Evolutionary conservation across 2,888 invertebrate species (phyloP).

Genomic region (Microctonus hyperodae): DNA sequence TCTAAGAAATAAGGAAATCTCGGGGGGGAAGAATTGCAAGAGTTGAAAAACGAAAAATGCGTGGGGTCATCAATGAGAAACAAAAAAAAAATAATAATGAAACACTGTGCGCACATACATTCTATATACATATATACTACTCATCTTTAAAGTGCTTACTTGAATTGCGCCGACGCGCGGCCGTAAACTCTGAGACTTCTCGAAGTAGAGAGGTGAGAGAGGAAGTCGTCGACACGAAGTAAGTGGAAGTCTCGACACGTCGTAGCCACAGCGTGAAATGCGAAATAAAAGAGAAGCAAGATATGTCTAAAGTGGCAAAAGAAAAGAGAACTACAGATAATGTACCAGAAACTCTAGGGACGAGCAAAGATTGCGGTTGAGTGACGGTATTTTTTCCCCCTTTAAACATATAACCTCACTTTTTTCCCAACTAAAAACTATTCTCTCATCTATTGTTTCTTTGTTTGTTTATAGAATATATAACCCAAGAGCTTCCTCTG

Average conservation of each 20-base stretch:
- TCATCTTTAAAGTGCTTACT: constrained; percentile 22
- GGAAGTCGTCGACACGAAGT: constrained; percentile 35
- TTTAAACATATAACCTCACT: not conserved
- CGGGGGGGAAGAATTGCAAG: not conserved
- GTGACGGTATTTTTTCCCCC: not conserved
- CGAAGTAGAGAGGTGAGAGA: constrained; percentile 2
- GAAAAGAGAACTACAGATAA: not conserved
- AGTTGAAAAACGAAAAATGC: not conserved
- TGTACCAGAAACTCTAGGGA: not conserved
- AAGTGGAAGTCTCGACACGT: constrained; percentile 51
- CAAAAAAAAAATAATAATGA: not conserved
- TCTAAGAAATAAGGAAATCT: not conserved
- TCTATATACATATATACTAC: not conserved
- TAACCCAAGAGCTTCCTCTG: constrained; percentile 4
- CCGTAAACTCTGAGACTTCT: constrained; percentile 15
- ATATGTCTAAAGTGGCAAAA: not conserved
- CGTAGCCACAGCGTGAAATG: constrained; percentile 34
- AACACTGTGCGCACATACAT: not conserved
- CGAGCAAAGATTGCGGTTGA: not conserved
- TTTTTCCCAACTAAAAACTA: not conserved
- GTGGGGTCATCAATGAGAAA: constrained; percentile 1
- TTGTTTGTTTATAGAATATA: constrained; percentile 24
- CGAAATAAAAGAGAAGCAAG: constrained; percentile 9
- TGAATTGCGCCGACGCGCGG: constrained; percentile 13
- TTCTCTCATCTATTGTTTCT: not conserved